Conservation (phyloP, 2,113 vertebrate species). For the Pogona vitticeps region DNA sequence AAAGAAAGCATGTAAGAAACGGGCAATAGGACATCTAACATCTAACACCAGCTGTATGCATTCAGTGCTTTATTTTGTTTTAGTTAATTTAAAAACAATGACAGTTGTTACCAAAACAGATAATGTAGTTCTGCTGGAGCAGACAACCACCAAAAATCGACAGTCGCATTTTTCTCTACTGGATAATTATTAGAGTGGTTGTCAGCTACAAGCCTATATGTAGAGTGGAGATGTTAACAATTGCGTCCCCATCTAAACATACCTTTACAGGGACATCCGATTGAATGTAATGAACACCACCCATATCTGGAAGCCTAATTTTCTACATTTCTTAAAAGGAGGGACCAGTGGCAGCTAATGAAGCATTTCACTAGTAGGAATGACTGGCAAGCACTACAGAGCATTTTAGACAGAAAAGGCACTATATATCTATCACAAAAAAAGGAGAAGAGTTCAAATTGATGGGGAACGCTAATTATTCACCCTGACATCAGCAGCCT, state of each 20-base stretch:
- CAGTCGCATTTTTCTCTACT: background rate
- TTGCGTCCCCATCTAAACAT: background rate
- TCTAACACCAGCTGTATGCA: background rate
- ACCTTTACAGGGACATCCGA: background rate
- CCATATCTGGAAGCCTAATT: background rate
- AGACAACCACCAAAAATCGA: background rate
- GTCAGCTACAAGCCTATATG: too few species aligned
- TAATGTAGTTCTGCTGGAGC: background rate
- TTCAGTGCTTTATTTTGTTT: background rate
- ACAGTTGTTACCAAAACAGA: background rate
- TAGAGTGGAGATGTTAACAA: background rate
- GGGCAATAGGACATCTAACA: too few species aligned
- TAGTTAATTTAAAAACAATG: too few species aligned
- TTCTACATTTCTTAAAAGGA: background rate
- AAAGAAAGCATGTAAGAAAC: background rate
- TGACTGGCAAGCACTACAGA: background rate
- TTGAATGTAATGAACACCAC: background rate
- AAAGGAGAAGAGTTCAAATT: background rate
- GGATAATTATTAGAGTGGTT: background rate
- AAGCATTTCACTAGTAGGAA: background rate
- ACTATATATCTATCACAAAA: background rate
- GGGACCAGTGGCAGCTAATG: background rate
- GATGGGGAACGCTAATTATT: background rate
- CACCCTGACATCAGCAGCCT: too few species aligned
- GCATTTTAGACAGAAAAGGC: background rate